These are phyloP conservation scores for Rosalia funebris DNA, from an alignment of 2,888 invertebrate genomes.

Conservation along the genomic window DNA sequence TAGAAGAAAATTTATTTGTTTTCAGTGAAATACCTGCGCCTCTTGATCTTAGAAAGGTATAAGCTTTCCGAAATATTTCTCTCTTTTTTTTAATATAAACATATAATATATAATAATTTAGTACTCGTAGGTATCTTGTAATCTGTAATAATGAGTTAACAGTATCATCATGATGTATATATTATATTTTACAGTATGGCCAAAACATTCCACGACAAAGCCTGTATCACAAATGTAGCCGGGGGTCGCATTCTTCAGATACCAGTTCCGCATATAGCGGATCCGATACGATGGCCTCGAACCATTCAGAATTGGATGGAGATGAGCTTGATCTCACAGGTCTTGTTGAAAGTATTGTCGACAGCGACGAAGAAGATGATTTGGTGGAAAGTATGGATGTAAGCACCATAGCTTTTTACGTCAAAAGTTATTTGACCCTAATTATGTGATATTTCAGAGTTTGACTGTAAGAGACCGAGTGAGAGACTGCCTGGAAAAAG, in stretches of 20 bases:
- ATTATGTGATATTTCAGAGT: conserved; percentile 68
- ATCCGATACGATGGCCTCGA: conserved; percentile 94
- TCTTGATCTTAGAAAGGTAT: too few relatives aligned
- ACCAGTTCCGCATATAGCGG: conserved; percentile 97
- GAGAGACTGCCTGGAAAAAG: conserved; percentile 96
- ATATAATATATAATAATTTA: too few relatives aligned
- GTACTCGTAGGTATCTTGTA: too few relatives aligned
- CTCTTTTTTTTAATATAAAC: too few relatives aligned
- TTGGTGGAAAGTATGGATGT: conserved; percentile 89
- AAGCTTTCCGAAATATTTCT: too few relatives aligned
- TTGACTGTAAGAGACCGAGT: conserved; percentile 93
- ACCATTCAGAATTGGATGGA: conserved; percentile 83
- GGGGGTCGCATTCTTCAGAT: conserved; percentile 89
- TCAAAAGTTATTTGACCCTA: not conserved
- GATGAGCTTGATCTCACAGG: conserved; percentile 92
- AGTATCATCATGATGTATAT: too few relatives aligned
- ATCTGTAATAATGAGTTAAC: too few relatives aligned
- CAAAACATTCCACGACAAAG: conserved; percentile 56
- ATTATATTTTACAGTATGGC: conserved; percentile 57
- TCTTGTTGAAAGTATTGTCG: conserved; percentile 93
- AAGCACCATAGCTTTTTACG: conserved; percentile 55
- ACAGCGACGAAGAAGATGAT: conserved; percentile 96
- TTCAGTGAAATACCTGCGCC: too few relatives aligned
- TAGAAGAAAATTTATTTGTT: too few relatives aligned
- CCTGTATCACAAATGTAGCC: conserved; percentile 76